Percentiles rank a stretch among this genome's conserved stretches.
Evolutionary conservation across 2,888 invertebrate species (phyloP).

Genomic region (Phlogophora meticulosa): DNA sequence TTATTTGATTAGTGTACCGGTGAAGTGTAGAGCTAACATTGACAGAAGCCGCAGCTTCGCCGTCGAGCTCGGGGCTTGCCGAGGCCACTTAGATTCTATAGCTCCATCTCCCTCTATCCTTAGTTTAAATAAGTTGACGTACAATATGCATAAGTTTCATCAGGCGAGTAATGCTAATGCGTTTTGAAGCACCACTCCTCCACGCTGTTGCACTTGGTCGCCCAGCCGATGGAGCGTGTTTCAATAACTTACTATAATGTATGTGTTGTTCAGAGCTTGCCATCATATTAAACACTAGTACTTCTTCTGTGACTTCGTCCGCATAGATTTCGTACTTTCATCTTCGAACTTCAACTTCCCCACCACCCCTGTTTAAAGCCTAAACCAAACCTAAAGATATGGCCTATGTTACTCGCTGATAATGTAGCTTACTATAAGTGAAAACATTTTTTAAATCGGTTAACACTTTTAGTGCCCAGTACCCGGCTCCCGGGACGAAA

Average conservation of each 20-base stretch:
- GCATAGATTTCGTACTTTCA: no score
- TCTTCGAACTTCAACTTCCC: no score
- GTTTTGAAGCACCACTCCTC: conserved; percentile 79
- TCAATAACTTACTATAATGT: conserved; percentile 70
- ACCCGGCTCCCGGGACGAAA: no score
- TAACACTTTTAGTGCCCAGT: no score
- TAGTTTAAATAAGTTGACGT: conserved; percentile 69
- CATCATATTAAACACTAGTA: conserved; percentile 30
- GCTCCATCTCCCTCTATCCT: conserved; percentile 65
- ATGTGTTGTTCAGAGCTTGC: conserved; percentile 39
- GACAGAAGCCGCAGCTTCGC: conserved; percentile 66
- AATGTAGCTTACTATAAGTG: no score
- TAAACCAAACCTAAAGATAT: no score
- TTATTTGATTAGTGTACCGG: conserved; percentile 75
- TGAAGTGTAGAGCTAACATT: conserved; percentile 80
- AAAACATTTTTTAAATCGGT: no score
- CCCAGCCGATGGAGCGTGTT: conserved; percentile 74
- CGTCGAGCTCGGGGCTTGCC: conserved; percentile 56
- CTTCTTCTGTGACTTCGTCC: no score
- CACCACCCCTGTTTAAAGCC: no score
- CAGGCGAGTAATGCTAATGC: conserved; percentile 80
- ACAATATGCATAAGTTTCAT: conserved; percentile 77
- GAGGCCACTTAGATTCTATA: conserved; percentile 54
- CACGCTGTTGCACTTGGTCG: conserved; percentile 74
- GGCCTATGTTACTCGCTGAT: no score